Conservation (phyloP, 2,797 vertebrate species). For the Myripristis murdjan region DNA sequence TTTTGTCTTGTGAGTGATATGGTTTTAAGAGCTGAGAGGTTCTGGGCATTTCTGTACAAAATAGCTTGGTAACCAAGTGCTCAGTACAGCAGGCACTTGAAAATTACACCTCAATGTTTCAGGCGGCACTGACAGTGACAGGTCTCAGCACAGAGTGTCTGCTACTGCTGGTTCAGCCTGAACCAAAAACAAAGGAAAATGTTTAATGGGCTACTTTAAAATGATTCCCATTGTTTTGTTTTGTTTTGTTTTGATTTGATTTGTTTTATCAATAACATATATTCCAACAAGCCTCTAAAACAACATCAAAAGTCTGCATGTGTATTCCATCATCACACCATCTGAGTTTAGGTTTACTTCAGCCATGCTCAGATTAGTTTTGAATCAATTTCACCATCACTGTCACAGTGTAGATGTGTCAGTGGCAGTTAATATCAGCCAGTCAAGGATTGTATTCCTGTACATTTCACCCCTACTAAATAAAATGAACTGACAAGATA, state of each 20-base stretch:
- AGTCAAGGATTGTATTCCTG: too few species aligned
- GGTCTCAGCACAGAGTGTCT: constrained; percentile 13
- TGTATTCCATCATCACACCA: neutral
- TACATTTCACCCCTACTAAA: too few species aligned
- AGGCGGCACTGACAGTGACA: constrained; percentile 5
- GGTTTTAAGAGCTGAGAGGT: constrained; percentile 27
- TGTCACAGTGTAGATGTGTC: too few species aligned
- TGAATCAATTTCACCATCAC: too few species aligned
- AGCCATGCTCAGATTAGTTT: neutral
- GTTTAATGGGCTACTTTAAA: neutral
- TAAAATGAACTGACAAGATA: too few species aligned
- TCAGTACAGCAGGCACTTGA: constrained; percentile 23
- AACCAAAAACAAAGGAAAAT: neutral
- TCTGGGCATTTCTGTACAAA: constrained; percentile 21
- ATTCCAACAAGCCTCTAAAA: neutral
- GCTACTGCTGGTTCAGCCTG: neutral
- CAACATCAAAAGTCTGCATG: neutral
- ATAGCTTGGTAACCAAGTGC: constrained; percentile 14
- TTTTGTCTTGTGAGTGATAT: constrained; percentile 20
- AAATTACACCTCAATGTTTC: constrained; percentile 15
- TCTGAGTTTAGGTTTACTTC: neutral
- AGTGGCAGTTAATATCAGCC: too few species aligned
- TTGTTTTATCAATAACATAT: too few species aligned
- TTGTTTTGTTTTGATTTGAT: too few species aligned
- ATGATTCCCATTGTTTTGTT: neutral